A percentile compares a stretch with the other conserved stretches of the same genome.
Conservation (phyloP, 1,140 invertebrate genomes). For the Bombus waltoni region DNA sequence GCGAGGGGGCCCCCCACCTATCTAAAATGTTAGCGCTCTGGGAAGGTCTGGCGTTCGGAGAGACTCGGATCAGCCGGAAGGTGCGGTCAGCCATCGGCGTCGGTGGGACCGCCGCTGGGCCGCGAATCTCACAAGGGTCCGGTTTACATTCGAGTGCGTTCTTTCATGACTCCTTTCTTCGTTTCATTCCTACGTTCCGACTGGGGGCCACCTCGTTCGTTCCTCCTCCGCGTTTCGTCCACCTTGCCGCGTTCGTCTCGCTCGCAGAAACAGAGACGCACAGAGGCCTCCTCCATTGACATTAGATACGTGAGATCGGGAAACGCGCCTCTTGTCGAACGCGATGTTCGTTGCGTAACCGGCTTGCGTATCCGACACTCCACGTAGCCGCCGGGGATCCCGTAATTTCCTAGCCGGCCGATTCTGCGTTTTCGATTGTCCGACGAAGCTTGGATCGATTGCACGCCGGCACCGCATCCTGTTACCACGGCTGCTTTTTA, state of each 20-base stretch:
- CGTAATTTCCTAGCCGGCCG: slow-evolving; percentile 56
- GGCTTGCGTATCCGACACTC: slow-evolving; percentile 50
- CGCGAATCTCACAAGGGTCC: slow-evolving; percentile 83
- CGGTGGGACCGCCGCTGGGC: slow-evolving; percentile 79
- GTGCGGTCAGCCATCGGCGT: slow-evolving; percentile 80
- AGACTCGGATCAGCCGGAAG: slow-evolving; percentile 73
- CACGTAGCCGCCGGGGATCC: slow-evolving; percentile 33
- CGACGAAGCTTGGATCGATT: slow-evolving; percentile 31
- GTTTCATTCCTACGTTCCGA: slow-evolving; percentile 60
- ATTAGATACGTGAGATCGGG: slow-evolving; percentile 67
- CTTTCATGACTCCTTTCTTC: slow-evolving; percentile 72
- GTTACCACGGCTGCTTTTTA: slow-evolving; percentile 22
- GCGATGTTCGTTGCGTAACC: slow-evolving; percentile 63
- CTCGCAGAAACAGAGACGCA: background rate
- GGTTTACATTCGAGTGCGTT: slow-evolving; percentile 80
- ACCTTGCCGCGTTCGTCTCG: background rate
- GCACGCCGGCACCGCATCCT: slow-evolving; percentile 39
- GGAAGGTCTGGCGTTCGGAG: slow-evolving; percentile 44
- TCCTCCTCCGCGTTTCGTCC: background rate
- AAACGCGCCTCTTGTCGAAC: slow-evolving; percentile 58
- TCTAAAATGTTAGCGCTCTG: slow-evolving; percentile 44
- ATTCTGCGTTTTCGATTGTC: slow-evolving; percentile 52
- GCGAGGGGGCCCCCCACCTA: slow-evolving; percentile 29
- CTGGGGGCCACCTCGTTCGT: background rate
- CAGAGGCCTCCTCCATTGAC: slow-evolving; percentile 37